Percentiles rank a stretch among this genome's conserved stretches.
phyloP scores from a whole-genome alignment of 2,888 invertebrate species.

The Hemistola chrysoprasaria region DNA sequence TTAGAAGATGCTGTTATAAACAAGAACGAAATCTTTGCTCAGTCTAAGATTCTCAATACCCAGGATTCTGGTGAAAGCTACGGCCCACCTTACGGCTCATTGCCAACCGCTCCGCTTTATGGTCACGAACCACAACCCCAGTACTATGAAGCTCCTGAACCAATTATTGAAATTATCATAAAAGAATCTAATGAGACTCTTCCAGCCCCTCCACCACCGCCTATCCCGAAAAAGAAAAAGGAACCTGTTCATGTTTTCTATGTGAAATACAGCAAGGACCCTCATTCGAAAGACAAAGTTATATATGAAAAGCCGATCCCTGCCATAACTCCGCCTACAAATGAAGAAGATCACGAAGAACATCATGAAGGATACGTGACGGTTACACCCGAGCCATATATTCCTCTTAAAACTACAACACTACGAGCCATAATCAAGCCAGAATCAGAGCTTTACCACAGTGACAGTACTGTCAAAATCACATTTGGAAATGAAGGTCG shows the following conservation, averaged over 20 bases:
- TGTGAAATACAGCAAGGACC: constrained; percentile 94
- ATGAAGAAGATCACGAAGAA: constrained; percentile 80
- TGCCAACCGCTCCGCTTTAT: constrained; percentile 75
- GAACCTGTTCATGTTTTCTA: constrained; percentile 96
- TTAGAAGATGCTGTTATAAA: constrained; percentile 66
- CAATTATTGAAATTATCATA: constrained; percentile 95
- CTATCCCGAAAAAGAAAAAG: constrained; percentile 81
- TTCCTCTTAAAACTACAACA: constrained; percentile 88
- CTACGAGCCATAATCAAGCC: constrained; percentile 92
- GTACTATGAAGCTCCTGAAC: constrained; percentile 90
- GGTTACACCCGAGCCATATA: constrained; percentile 78
- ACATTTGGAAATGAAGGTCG: constrained; percentile 88
- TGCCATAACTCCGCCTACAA: constrained; percentile 87
- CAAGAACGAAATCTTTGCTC: constrained; percentile 73
- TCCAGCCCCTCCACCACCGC: constrained; percentile 84
- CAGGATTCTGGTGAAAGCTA: constrained; percentile 71
- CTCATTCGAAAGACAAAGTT: constrained; percentile 86
- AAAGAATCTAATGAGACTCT: constrained; percentile 93
- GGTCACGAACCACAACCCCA: constrained; percentile 72
- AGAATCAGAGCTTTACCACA: constrained; percentile 92
- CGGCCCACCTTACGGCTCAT: constrained; percentile 69
- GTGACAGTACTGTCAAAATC: constrained; percentile 90
- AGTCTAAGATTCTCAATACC: constrained; percentile 70
- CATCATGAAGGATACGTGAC: constrained; percentile 79
- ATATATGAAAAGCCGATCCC: constrained; percentile 91